Conservation (phyloP, 1,140 invertebrate species). For the Zaprionus camerounensis region DNA sequence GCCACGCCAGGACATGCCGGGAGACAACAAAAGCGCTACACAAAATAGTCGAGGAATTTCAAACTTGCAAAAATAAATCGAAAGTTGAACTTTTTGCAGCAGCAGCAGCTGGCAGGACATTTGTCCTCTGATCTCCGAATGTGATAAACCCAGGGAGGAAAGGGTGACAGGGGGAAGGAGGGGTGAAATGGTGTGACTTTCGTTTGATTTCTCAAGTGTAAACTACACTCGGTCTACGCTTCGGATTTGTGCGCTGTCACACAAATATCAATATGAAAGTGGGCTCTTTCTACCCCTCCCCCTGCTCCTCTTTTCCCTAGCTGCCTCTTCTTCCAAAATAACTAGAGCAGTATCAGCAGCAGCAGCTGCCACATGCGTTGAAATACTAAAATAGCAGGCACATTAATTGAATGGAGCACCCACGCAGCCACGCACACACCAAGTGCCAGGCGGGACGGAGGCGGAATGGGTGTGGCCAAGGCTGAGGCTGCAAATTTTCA, state of each 20-base stretch:
- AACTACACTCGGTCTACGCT: conserved; percentile 43
- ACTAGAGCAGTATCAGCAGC: conserved; percentile 10
- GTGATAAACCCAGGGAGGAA: conserved; percentile 29
- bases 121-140: conserved; percentile 55
- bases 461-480: neutral
- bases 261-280: conserved; percentile 73
- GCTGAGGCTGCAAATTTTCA: conserved; percentile 33
- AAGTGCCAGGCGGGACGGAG: too few species aligned
- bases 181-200: conserved; percentile 39
- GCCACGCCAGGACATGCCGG: conserved; percentile 19
- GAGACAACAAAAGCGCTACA: conserved; percentile 61
- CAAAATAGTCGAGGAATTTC: conserved; percentile 66
- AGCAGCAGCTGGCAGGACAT: conserved; percentile 65
- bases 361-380: conserved; percentile 44
- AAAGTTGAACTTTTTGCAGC: conserved; percentile 60
- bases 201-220: conserved; percentile 80
- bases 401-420: conserved; percentile 68
- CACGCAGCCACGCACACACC: neutral
- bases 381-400: conserved; percentile 37
- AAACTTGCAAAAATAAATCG: conserved; percentile 71
- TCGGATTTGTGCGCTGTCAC: conserved; percentile 53
- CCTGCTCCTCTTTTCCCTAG: neutral
- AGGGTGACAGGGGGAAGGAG: neutral
- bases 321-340: neutral
- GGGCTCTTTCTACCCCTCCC: neutral